A percentile compares a stretch with the other conserved stretches of the same genome.
Conservation (phyloP, 2,797 vertebrate species). For the Pseudochirops cupreus region DNA sequence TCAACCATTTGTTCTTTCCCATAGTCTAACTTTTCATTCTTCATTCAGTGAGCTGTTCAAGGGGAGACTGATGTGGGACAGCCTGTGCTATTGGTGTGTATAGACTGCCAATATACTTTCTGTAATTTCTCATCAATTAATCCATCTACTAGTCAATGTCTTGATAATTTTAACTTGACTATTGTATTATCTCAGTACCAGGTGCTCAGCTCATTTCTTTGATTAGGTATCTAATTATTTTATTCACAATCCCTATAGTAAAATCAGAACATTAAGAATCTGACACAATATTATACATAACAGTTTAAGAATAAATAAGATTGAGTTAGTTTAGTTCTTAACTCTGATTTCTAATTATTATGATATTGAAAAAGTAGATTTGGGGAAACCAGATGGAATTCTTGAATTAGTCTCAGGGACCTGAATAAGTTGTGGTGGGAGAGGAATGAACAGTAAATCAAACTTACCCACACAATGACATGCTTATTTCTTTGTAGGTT, state of each 20-base stretch:
- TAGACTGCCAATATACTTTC: background rate
- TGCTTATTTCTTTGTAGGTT: background rate
- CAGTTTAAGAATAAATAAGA: background rate
- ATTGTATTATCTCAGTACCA: background rate
- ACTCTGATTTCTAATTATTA: background rate
- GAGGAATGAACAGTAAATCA: background rate
- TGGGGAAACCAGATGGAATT: background rate
- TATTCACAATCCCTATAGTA: background rate
- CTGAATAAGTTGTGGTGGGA: background rate
- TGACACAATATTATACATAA: background rate
- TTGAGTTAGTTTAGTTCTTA: conserved; percentile 7
- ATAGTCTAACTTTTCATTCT: background rate
- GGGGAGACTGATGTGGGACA: rapidly evolving
- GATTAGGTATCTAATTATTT: conserved; percentile 22
- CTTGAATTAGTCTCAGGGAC: background rate
- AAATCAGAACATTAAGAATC: background rate
- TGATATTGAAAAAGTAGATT: background rate
- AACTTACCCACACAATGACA: background rate
- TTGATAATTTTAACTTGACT: background rate
- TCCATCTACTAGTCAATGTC: background rate
- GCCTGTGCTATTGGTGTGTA: background rate
- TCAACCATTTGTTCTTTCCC: background rate
- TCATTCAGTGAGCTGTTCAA: background rate
- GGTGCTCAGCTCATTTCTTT: conserved; percentile 42
- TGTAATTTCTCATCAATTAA: background rate